Percentiles rank a stretch among this genome's conserved stretches.
These are phyloP conservation scores for Neodiprion fabricii DNA, from an alignment of 1,140 invertebrate genomes.

Conservation along the genomic window DNA sequence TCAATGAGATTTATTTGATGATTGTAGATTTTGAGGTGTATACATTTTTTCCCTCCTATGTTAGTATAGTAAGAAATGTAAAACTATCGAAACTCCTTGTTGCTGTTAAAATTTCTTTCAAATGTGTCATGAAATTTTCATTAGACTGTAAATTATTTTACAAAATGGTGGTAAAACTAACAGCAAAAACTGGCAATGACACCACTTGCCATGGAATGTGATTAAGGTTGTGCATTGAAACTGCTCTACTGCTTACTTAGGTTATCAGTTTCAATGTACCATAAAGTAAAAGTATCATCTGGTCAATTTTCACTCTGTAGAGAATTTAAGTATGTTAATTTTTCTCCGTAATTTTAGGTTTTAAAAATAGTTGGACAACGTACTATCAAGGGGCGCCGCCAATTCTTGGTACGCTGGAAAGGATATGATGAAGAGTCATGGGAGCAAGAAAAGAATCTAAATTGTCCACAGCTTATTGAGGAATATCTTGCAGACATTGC, in stretches of 20 bases:
- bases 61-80: no score
- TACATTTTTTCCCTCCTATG: no score
- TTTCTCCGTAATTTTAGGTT: slow-evolving; percentile 60
- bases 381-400: slow-evolving; percentile 69
- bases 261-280: no score
- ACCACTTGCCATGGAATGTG: not conserved
- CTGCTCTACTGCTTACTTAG: not conserved
- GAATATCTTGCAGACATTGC: slow-evolving; percentile 63
- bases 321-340: not conserved
- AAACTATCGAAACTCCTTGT: no score
- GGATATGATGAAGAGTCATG: slow-evolving; percentile 82
- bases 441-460: slow-evolving; percentile 79
- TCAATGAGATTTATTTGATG: no score
- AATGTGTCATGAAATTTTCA: no score
- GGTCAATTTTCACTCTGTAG: not conserved
- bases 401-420: slow-evolving; percentile 84
- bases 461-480: slow-evolving; percentile 71
- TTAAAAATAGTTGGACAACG: slow-evolving; percentile 74
- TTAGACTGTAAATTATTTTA: no score
- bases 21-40: no score
- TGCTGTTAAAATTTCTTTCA: no score
- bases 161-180: no score
- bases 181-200: no score
- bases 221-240: not conserved
- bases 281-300: no score